Evolutionary conservation across 2,797 vertebrate genomes (phyloP), one percentile per base, ranked within the genome.

Genomic region (Sebastes iracundus): DNA sequence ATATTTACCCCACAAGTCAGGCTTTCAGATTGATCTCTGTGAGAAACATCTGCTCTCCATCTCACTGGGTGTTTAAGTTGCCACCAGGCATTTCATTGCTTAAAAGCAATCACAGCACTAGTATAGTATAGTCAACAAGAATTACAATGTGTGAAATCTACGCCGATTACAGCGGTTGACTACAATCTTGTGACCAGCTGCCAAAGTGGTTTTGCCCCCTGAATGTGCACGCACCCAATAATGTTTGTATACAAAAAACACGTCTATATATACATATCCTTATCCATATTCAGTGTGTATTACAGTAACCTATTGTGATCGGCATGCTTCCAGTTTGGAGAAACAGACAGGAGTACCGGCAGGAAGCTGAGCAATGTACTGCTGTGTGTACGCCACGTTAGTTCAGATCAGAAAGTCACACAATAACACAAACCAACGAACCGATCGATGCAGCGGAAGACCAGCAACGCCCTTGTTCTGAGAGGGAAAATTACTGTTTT

Each of bases 41-140:
- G 61, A 74, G 63, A 73, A 70, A 75, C 75, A 79, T 55, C 35
- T 81, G 74, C 55, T 81, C 69, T 71, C 23, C 4, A 5, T 68
- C 27, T 76, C 71, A 28, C 60, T 27, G 30, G 66, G 62, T 5
- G 4, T 69, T 63, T 9, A 52, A 69, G 32, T 32, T 67, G 30
- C 73, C 77, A 28, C 9, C 14, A 30, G 73, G 38, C 42, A 60
- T 59, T 76, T 76, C 68, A 71, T 61, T 23, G 22, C 58, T 46
- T 35, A 11, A 46, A 72, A 71, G 56, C 27, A 64, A 62, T 22
- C 32, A 27, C 20, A 55, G 14, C 27, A 42, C 38, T 16, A 18
- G 16, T 49, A 18, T 20, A 49, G 46, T 49, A 49, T 49, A 2
- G 18, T 49, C 46, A 49, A 49, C 46, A 49, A 18, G 12, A 38